Evolutionary conservation across 2,797 vertebrate genomes (phyloP).

Genomic region (Ceryle rudis): DNA sequence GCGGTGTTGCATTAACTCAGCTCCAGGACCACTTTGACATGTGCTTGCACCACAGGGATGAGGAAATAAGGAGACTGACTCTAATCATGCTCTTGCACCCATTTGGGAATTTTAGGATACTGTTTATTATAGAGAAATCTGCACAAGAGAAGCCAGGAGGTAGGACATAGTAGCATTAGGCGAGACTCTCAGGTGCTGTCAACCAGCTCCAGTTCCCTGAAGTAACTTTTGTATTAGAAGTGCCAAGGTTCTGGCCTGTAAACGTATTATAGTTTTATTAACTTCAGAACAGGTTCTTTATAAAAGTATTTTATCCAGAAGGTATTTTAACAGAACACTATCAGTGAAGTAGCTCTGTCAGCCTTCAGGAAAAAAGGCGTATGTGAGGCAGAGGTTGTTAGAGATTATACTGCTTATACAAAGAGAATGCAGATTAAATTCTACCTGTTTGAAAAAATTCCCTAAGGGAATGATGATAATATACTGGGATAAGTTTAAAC

Average conservation of each 20-base stretch:
- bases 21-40: neutral
- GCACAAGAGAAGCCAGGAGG: neutral
- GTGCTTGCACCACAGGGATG: neutral
- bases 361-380: neutral
- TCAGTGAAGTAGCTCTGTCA: neutral
- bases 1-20: neutral
- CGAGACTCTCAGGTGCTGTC: neutral
- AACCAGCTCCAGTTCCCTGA: neutral
- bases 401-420: neutral
- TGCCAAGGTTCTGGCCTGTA: neutral
- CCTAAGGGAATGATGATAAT: slow-evolving; percentile 17
- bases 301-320: neutral
- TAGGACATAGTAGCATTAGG: neutral
- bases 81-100: neutral
- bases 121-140: neutral
- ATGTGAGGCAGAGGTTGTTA: slow-evolving; percentile 1
- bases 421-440: slow-evolving; percentile 10
- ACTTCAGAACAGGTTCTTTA: neutral
- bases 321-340: neutral
- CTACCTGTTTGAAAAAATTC: neutral
- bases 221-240: neutral
- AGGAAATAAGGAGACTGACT: neutral
- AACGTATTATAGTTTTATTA: neutral
- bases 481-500: neutral
- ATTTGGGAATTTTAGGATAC: neutral